phyloP scores from a whole-genome alignment of 2,113 vertebrate genomes.

The Actenoides hombroni region DNA sequence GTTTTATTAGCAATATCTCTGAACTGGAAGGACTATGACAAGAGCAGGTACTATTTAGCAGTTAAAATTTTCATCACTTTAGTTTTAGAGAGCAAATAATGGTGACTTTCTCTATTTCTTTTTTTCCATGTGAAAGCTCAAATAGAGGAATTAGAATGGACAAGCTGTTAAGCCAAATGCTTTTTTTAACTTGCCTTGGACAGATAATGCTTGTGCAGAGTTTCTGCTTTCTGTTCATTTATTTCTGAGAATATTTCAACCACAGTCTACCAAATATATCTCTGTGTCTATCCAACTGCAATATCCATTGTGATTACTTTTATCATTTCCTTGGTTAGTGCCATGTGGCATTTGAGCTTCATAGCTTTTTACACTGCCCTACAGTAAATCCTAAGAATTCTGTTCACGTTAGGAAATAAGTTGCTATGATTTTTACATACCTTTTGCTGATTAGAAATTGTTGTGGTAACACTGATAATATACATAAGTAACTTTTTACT shows the following conservation, averaged over 20 bases:
- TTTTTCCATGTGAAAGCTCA: not conserved
- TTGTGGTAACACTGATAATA: not conserved
- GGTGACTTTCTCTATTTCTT: not conserved
- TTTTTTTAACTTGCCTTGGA: not conserved
- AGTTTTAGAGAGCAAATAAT: constrained; percentile 32
- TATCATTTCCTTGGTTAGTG: not conserved
- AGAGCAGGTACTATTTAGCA: not conserved
- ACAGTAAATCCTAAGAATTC: not conserved
- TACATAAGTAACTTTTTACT: not conserved
- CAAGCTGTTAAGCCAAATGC: not conserved
- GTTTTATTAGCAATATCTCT: constrained; percentile 7
- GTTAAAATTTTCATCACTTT: not conserved
- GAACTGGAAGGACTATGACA: not conserved
- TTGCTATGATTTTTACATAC: not conserved
- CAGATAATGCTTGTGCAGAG: not conserved
- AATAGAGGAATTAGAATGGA: not conserved
- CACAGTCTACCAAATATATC: not conserved
- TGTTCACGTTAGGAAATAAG: not conserved
- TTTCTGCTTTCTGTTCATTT: not conserved
- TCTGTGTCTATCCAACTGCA: not conserved
- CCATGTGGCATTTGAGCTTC: not conserved
- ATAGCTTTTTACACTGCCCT: not conserved
- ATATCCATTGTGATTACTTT: not conserved
- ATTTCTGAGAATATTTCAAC: not conserved
- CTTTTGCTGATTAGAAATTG: not conserved